Evolutionary conservation across 2,113 vertebrate species (phyloP), one percentile per base, ranked within the genome.

Genomic region (Gnathonemus echidnorhynchus): DNA sequence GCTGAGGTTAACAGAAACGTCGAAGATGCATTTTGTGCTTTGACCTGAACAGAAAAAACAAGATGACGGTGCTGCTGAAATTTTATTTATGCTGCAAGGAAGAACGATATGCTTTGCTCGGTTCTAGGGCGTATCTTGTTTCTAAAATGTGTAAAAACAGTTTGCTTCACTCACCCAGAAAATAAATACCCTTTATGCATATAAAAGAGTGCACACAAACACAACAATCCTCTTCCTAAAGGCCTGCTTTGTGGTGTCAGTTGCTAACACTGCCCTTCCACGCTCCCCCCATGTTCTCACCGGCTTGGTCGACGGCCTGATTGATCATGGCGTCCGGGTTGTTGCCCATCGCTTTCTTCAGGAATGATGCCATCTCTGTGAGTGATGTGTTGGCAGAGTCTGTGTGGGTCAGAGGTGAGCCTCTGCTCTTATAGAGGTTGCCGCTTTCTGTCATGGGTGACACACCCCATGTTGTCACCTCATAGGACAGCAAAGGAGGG

Each of bases 251-350:
- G 35, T 42, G 15, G 17, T 80, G 2, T 80, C 74, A 42, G 15
- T 80, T 1, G 11, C 13, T 39, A 77, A 74, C n/a, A 35, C 31
- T 52, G 5, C 5, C 17, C 50, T 19, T 21, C 10, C 66, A 9
- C 8, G 50, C 31, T 48, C 90, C 62, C 5, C 42, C 50, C 58
- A 21, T 27, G 11, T 45, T 93, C 94, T 95, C 87, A 95, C 95
- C 94, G 50, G 90, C 89, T 91, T 94, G 92, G 19, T 92, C 92
- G 13, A 93, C 94, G 0, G 92, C n/a, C 0, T 92, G 4, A 1
- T 90, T 46, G 0, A 91, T 88, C 19, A 92, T 53, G 31, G 6
- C 46, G 46, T 92, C 90, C 0, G 56, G 13, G 48, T 91, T 90
- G 45, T 17, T 49, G 42, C 92, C 91, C 56, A 92, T 3, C 35